Conservation (phyloP, 2,797 vertebrate genomes). For the Argentina silus region DNA sequence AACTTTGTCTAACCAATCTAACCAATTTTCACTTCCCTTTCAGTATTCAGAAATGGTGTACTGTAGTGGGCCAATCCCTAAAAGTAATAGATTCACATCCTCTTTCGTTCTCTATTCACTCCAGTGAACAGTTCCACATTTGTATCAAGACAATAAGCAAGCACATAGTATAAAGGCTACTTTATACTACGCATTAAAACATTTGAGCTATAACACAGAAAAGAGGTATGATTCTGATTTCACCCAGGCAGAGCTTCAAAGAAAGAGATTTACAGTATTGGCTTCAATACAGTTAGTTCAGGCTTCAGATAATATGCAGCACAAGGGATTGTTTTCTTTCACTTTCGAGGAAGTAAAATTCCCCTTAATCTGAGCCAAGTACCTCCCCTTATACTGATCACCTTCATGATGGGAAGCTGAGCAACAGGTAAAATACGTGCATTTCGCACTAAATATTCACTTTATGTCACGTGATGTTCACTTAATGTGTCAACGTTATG, state of each 20-base stretch:
- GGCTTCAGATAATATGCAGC: background rate
- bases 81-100: background rate
- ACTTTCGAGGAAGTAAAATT: background rate
- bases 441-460: background rate
- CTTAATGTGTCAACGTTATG: too few relatives aligned
- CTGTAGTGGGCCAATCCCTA: background rate
- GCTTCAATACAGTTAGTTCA: background rate
- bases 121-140: background rate
- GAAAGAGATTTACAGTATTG: background rate
- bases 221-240: background rate
- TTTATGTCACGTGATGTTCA: background rate
- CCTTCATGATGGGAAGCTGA: background rate
- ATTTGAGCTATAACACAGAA: background rate
- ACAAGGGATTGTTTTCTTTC: slow-evolving; percentile 1
- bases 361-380: background rate
- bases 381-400: background rate
- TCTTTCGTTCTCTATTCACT: background rate
- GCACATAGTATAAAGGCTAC: too few relatives aligned
- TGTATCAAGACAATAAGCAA: background rate
- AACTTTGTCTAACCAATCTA: background rate
- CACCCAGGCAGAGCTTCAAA: background rate
- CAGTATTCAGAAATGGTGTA: background rate
- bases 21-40: background rate
- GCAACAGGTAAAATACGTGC: background rate
- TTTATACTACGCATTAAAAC: background rate